Evolutionary conservation across 1,140 invertebrate genomes (phyloP), one percentile per base, ranked within the genome.

Genomic region (Scaptomyza graminum): DNA sequence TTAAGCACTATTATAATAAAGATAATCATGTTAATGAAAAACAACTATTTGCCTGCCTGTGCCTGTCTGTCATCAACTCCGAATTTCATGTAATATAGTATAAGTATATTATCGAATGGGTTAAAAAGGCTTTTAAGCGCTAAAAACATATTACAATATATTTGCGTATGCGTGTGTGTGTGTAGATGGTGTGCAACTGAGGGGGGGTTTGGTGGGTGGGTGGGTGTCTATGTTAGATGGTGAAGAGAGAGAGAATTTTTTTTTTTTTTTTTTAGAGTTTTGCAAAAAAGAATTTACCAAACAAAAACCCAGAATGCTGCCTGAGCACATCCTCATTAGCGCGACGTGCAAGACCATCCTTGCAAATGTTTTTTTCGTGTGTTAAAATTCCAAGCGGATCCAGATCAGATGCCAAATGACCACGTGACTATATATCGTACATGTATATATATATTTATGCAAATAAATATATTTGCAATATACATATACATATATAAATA

Each of bases 391-490:
- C 95, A 90, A 99, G 94, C 79, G 98, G 98, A 94, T 99, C 98
- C 93, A 98, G 93, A 92, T 97, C 96, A 84, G 98, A 97, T 88
- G 97, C 96, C 93, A 98, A 95, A 94, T 99, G 98, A 92, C 98
- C 98, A 92, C 97, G 96, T 92, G 97, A 96, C 97, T 99, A 90
- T 76, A 82, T 82, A 70, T 73, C 55, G 60, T 78, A 72, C 55
- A 62, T 69, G 69, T 43, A 70, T 57, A 74, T 79, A 80, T 55
- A 80, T 49, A 72, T 66, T 64, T 71, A 65, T 74, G 46, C 51
- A 47, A 9, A 47, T 54, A 72, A 69, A 71, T 67, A 74, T 79
- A 59, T 60, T 31, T 18, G 16, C 25, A 28, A 28, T 28, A 28
- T 28, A 28, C 28, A 28, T 28, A 34, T 31, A 31, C 28, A 63